phyloP scores from a whole-genome alignment of 2,888 invertebrate genomes.

The Spisula subtruncata region DNA sequence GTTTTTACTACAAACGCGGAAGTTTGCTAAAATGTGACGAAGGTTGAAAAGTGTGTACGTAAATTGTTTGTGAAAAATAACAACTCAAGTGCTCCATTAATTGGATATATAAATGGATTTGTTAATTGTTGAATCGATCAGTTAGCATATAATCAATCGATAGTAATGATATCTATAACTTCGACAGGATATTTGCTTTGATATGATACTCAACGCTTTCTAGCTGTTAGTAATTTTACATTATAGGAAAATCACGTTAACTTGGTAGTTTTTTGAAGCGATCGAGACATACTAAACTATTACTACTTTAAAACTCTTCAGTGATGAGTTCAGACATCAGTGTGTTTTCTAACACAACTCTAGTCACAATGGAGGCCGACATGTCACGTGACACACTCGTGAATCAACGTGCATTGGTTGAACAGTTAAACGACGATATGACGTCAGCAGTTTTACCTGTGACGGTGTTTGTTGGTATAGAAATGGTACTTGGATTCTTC shows the following conservation, averaged over 20 bases:
- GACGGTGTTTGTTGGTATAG: constrained; percentile 51
- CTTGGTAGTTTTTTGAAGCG: not conserved
- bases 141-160: not conserved
- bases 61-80: not conserved
- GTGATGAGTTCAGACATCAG: not conserved
- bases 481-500: constrained; percentile 49
- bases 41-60: constrained; percentile 20
- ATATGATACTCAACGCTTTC: no score
- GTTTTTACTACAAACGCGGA: constrained; percentile 18
- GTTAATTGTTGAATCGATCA: not conserved
- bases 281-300: not conserved
- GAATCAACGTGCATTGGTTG: not conserved
- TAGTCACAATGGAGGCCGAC: not conserved
- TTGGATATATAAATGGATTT: not conserved
- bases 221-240: no score
- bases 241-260: no score
- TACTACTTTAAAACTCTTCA: no score
- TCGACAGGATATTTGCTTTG: no score
- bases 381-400: not conserved
- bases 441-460: constrained; percentile 39
- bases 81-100: not conserved
- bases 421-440: constrained; percentile 28
- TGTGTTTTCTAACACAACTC: not conserved
- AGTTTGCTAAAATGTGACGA: not conserved
- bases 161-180: no score